Conservation (phyloP, 2,113 vertebrate genomes). For the Diadophis punctatus region DNA sequence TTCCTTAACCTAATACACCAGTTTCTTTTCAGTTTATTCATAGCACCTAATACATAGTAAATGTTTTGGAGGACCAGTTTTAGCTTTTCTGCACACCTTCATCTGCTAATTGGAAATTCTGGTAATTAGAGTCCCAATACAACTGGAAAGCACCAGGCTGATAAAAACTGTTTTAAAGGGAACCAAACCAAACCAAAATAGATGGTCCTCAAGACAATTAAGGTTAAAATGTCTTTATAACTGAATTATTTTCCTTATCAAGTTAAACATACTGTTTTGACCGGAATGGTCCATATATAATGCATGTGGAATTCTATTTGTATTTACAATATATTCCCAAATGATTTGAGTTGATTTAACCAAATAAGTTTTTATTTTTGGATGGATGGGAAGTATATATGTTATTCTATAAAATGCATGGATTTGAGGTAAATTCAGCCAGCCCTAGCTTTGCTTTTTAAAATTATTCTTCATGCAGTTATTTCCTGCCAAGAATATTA, state of each 20-base stretch:
- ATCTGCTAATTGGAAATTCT: neutral
- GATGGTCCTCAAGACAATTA: neutral
- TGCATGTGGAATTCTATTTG: neutral
- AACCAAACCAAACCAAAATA: neutral
- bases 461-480: neutral
- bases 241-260: neutral
- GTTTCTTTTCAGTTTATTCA: neutral
- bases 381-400: neutral
- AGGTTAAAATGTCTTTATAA: neutral
- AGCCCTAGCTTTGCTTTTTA: neutral
- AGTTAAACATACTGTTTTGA: neutral
- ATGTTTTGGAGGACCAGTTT: neutral
- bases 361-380: too few relatives aligned
- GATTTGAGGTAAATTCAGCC: neutral
- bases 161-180: neutral
- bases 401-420: neutral
- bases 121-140: neutral
- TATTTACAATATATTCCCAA: neutral
- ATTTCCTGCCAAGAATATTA: neutral
- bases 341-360: neutral
- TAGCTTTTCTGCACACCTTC: neutral
- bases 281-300: neutral
- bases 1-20: neutral
- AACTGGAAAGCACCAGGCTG: neutral
- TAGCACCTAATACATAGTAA: neutral